Base-by-base conservation (phyloP, 2,113 vertebrate genomes). In the Mormoops blainvillei region DNA sequence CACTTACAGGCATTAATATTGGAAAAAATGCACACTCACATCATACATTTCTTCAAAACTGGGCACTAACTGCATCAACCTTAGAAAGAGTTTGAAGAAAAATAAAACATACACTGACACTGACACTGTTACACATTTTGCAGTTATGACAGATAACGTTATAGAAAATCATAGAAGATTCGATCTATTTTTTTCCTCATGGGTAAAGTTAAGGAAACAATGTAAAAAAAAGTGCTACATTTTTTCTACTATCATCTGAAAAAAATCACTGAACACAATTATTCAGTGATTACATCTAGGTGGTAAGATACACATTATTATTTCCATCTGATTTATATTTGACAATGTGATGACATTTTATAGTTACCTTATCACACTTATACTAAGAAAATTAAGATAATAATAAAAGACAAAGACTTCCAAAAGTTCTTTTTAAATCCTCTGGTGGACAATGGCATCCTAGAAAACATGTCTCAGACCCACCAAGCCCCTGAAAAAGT, bases 131-230 rank as follows among this genome's bases (percentile, higher is more conserved):
- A 12, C 61, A 12, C 5, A 0, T 2, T 7, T 14, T 1, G 1
- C 58, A 12, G 15, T 26, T 13, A 1, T 3, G 24, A 5, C 41
- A 58, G 33, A 50, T 1, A 31, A 10, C 3, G 28, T n/a, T 4
- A 0, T 0, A 5, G 36, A 33, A n/a, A 19, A 7, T 2, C 0
- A 7, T 1, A 3, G 38, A 43, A 31, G 11, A 1, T 3, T 1
- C 8, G 4, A 3, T 5, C 43, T 4, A 8, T 4, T 31, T 50
- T 20, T 54, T 26, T 7, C 38, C 63, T 15, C n/a, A 50, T 0
- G 33, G 52, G 7, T 11, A n/a, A 38, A 10, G 52, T 26, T 26
- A 9, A 18, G 10, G 22, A 26, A 58, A 24, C 28, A 18, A 20
- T 7, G 11, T 31, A 28, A 20, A 76, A 41, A 52, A 13, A 4